Evolutionary conservation across 2,888 invertebrate species (phyloP).

Genomic region (Entomobrya multifasciata): DNA sequence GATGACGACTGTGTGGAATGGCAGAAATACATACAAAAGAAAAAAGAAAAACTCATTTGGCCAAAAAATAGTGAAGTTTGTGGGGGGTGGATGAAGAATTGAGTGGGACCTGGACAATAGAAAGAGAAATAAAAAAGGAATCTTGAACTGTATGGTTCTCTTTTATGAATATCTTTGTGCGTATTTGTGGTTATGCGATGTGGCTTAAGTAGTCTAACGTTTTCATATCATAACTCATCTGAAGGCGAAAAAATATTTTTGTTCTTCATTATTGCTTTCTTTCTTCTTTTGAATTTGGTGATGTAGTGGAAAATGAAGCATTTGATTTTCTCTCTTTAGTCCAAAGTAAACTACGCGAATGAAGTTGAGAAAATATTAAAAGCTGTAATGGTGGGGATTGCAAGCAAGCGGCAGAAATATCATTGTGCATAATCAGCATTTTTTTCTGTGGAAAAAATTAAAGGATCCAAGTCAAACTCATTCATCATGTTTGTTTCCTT

Average conservation of each 20-base stretch:
- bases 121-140: constrained; percentile 2
- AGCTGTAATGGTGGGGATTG: too few relatives aligned
- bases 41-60: constrained; percentile 25
- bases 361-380: background rate
- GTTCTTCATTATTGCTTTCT: constrained; percentile 29
- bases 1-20: background rate
- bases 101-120: constrained; percentile 22
- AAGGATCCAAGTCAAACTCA: constrained; percentile 10
- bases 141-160: constrained; percentile 16
- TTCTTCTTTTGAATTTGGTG: constrained; percentile 25
- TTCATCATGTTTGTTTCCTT: constrained; percentile 24
- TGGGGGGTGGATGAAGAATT: background rate
- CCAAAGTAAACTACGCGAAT: background rate
- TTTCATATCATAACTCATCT: constrained; percentile 38
- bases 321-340: constrained; percentile 37
- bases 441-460: constrained; percentile 19
- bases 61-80: background rate
- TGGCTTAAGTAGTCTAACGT: constrained; percentile 33
- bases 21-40: background rate
- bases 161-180: background rate
- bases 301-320: constrained; percentile 49
- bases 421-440: constrained; percentile 22
- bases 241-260: constrained; percentile 10
- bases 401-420: background rate
- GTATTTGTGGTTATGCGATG: background rate